These are phyloP conservation scores for Lutjanus argentimaculatus DNA, from an alignment of 2,797 vertebrate species.

Conservation along the genomic window DNA sequence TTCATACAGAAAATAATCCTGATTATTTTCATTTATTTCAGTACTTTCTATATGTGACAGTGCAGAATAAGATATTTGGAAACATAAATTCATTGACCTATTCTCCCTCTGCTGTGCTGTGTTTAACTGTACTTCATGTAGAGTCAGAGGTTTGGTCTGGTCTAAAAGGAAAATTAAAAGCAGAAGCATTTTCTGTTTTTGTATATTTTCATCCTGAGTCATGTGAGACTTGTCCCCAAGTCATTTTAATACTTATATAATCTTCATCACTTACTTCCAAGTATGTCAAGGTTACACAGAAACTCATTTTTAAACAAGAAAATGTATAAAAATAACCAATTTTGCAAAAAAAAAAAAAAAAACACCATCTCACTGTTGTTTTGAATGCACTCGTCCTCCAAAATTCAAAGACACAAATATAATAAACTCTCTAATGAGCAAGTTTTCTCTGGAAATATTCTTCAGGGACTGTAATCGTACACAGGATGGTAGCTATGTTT, in stretches of 20 bases:
- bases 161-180: neutral
- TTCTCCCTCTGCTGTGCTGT: neutral
- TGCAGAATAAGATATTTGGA: neutral
- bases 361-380: conserved; percentile 30
- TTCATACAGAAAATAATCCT: too few relatives aligned
- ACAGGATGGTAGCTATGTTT: conserved; percentile 49
- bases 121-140: neutral
- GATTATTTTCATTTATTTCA: too few relatives aligned
- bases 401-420: conserved; percentile 66
- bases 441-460: conserved; percentile 58
- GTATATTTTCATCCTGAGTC: conserved; percentile 9
- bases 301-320: conserved; percentile 37
- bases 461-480: conserved; percentile 48
- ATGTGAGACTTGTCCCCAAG: conserved; percentile 6
- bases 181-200: conserved; percentile 13
- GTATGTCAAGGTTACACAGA: conserved; percentile 57
- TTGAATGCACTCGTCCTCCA: conserved; percentile 64
- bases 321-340: conserved; percentile 40
- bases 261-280: conserved; percentile 34
- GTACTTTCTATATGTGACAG: too few relatives aligned
- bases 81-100: neutral
- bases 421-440: conserved; percentile 72
- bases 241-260: conserved; percentile 19
- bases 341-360: conserved; percentile 7
- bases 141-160: neutral